A percentile compares a stretch with the other conserved stretches of the same genome.
Conservation (phyloP, 2,797 vertebrate genomes). For the Smutsia temminckii region DNA sequence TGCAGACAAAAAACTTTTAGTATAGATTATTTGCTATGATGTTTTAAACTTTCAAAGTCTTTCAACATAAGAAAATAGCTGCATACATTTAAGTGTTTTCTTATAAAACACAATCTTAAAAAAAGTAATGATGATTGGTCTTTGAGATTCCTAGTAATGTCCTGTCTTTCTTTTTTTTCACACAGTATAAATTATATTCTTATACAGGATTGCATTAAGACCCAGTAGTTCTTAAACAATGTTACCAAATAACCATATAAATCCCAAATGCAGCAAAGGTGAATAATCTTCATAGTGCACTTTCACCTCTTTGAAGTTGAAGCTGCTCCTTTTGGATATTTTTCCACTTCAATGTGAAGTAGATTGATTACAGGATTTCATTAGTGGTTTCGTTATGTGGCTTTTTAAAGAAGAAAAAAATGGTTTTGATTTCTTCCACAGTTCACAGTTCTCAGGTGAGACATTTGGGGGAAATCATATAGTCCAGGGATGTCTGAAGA, state of each 20-base stretch:
- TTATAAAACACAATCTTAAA: slow-evolving; percentile 80
- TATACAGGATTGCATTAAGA: slow-evolving; percentile 77
- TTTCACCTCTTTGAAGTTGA: slow-evolving; percentile 87
- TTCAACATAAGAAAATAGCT: slow-evolving; percentile 81
- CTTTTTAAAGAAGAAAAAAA: slow-evolving; percentile 65
- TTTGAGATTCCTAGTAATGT: slow-evolving; percentile 78
- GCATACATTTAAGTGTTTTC: slow-evolving; percentile 81
- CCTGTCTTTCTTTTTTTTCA: slow-evolving; percentile 78
- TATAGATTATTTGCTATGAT: slow-evolving; percentile 74
- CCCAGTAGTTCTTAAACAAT: slow-evolving; percentile 81
- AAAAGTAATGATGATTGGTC: slow-evolving; percentile 80
- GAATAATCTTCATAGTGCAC: slow-evolving; percentile 85
- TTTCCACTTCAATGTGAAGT: slow-evolving; percentile 90
- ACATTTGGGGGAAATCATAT: slow-evolving; percentile 71
- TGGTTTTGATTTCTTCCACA: slow-evolving; percentile 79
- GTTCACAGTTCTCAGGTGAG: slow-evolving; percentile 81
- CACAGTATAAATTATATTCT: slow-evolving; percentile 75
- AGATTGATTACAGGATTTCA: slow-evolving; percentile 83
- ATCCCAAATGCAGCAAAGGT: slow-evolving; percentile 83
- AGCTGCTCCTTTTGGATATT: slow-evolving; percentile 83
- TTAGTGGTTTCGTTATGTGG: slow-evolving; percentile 85
- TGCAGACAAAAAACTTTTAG: slow-evolving; percentile 84
- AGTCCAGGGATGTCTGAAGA: slow-evolving; percentile 75
- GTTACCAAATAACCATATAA: slow-evolving; percentile 74
- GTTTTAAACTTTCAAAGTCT: slow-evolving; percentile 76